Base-by-base conservation (phyloP, 2,888 invertebrate species). In the Phortica okadai region DNA sequence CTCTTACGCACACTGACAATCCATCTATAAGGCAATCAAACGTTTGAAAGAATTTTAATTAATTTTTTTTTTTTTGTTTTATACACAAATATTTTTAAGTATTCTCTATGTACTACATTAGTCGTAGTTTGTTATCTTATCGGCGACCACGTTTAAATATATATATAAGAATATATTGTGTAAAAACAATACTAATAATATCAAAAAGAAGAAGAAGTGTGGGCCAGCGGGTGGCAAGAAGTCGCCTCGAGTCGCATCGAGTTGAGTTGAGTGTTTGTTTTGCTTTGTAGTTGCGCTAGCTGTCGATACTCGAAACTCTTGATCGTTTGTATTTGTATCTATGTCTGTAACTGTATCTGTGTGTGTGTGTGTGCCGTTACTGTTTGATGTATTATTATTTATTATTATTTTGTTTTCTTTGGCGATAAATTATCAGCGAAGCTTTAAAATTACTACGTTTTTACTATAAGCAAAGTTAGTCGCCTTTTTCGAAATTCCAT, bases 31-130 rank as follows among this genome's bases (percentile, higher is more conserved):
- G 54, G n/a, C 56, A 72, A 50, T 21, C 70, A n/a, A 72, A 14
- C 56, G 10, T 45, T 45, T 25, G 11, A 16, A 72, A 72, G 56
- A 54, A 72, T 72, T 72, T 72, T 72, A 72, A 72, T 72, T 72
- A 72, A 72, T 72, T 72, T 21, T 21, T 21, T 21, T 21, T 72
- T 72, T 72, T 56, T 5, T 33, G 0, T 33, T 45, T 16, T 69
- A 69, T 45, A 50, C 69, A 45, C 16, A 45, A 45, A 69, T 16
- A 11, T 16, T 64, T 64, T 64, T 33, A 33, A 64, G 64, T 69
- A 45, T 6, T 16, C 45, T 16, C 45, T 10, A 1, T 50, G 50
- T 69, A 69, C 45, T 50, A 69, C 45, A 7, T 21, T 16, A 25
- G 11, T 25, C 16, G 25, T 14, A 62, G 3, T 50, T 25, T 45